Base-by-base conservation (phyloP, 2,113 vertebrate genomes). In the Podilymbus podiceps region DNA sequence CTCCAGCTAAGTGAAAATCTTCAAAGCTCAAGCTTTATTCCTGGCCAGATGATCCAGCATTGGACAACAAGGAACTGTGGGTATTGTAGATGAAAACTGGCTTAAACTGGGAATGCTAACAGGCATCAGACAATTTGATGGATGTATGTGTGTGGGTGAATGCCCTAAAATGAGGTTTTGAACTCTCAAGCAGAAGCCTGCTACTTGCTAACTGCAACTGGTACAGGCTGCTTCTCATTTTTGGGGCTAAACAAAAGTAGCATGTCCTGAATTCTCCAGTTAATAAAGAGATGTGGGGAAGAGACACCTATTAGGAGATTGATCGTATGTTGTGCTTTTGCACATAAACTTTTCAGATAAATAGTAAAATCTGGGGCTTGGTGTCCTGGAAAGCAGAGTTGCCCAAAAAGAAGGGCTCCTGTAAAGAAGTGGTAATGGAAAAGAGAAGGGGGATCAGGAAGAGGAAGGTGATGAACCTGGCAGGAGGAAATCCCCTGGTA, bases 21-120 rank as follows among this genome's bases (percentile, higher is more conserved):
- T 93, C 77, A 59, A 67, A 93, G 21, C 22, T 76, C 49, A 83
- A n/a, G 27, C 21, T 87, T 93, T 93, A 59, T 59, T 96, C 44
- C 31, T 59, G 38, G 27, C 11, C 28, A 47, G 47, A 75, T 31
- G 59, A 74, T 55, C 30, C 69, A 35, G 19, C 11, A 52, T 4
- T 75, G 52, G n/a, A 35, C n/a, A 59, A 67, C 13, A 72, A 64
- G 12, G 38, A 88, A 35, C 22, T 67, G 6, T 15, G 24, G 12
- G 14, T 46, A 22, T 44, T 84, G 11, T 25, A 46, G 33, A n/a
- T 59, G 12, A 73, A 44, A 83, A 92, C 25, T 6, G 16, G 21
- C 18, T 86, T 60, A 44, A 76, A 68, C 24, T 66, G 42, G 59
- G 62, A 63, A 68, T 72, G 35, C 10, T 63, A 42, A 42, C 31